Base-by-base conservation (phyloP, 2,113 vertebrate genomes). In the Mesitornis unicolor region DNA sequence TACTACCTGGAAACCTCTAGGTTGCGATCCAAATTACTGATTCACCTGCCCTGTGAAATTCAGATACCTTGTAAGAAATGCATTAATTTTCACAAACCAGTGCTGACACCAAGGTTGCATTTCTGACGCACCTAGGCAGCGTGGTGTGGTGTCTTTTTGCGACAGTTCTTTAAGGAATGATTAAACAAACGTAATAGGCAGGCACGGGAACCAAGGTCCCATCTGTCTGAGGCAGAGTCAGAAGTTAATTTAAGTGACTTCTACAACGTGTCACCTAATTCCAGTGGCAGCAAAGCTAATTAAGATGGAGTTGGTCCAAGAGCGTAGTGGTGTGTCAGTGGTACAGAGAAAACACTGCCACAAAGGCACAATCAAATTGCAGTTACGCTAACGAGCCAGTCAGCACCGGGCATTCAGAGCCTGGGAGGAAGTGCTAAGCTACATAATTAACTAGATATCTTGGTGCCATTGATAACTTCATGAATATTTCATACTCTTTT, bases 201-300 rank as follows among this genome's bases (percentile, higher is more conserved):
- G 87, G 80, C 91, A 47, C 1, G 13, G 86, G n/a, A 24, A 43
- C 38, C 6, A 4, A 57, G 90, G 88, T 67, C 88, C 92, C 71
- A 81, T 92, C 84, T 96, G 90, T 82, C 93, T 78, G 90, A 96
- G 84, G 88, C 73, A 89, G 90, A 96, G 89, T 95, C 89, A 87
- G 88, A 95, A 96, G 92, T 93, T 97, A 97, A 97, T 96, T 96
- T 89, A 91, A 94, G 90, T 57, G 84, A 87, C 92, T 97, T 77
- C 74, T 96, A 75, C 90, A 90, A 90, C 78, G 63, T 43, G 85
- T 64, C 5, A 8, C 82, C 85, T 84, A 69, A 94, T 94, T 96
- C 92, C 88, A 96, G 92, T 61, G 86, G 90, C 95, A 94, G 93
- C 69, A 40, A 47, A 94, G 94, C 94, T 95, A 97, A 97, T 95